Base-by-base conservation (phyloP, 2,113 vertebrate genomes). In the Toxostoma redivivum region DNA sequence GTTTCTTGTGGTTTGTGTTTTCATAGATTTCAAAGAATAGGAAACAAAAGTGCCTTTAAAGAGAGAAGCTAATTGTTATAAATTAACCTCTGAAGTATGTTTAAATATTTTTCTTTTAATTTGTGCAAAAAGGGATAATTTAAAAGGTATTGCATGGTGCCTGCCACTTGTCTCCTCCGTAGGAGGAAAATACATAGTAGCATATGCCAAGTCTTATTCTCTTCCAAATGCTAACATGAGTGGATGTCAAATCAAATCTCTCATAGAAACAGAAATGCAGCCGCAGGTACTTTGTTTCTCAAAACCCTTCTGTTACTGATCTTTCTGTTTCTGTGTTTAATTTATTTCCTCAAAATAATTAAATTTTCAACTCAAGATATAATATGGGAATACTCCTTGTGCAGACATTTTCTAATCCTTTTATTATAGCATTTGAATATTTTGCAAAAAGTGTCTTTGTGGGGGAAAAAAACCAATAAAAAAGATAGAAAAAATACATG, bases 41-140 rank as follows among this genome's bases (percentile, higher is more conserved):
- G 51, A 92, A 96, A 95, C 30, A 89, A 94, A 87, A 65, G 37
- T 24, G 37, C 21, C 60, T 92, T 80, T 92, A 92, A 95, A 77
- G n/a, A 82, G 83, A 57, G 37, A 87, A 87, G 76, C 48, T 98
- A 96, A 96, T 94, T 86, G 33, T 93, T 95, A 82, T 91, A 96
- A 94, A 97, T 95, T 97, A 96, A 79, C 51, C 35, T 90, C 37
- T 62, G 67, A 97, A 96, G 85, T 60, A 90, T 88, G 70, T 89
- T 97, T 86, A 97, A 98, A 92, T 95, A 94, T 96, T 96, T 95
- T 64, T 73, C 81, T 96, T 97, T 96, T 93, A 95, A 95, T 94
- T 91, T 91, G 70, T 88, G 72, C 95, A 96, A 86, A 88, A 96
- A 94, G 48, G 65, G 80, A 90, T 64, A 88, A 94, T 96, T 97